Base-by-base conservation (phyloP, 2,797 vertebrate genomes). In the Spinibarbus caldwelli region DNA sequence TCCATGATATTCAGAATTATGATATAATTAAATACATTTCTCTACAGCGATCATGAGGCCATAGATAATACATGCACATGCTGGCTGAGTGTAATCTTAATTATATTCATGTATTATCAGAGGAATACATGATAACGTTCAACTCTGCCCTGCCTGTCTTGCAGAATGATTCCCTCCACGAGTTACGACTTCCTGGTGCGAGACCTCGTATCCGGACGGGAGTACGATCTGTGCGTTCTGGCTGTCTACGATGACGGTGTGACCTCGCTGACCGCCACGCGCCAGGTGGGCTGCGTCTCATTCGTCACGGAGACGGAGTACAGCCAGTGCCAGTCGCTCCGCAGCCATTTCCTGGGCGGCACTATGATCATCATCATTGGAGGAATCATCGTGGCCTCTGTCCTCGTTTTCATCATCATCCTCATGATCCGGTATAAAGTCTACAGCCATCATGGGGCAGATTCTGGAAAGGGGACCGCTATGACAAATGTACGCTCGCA, bases 291-390 rank as follows among this genome's bases (percentile, higher is more conserved):
- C 88, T 98, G 97, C 31, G 93, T 97, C 76, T 96, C 96, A 2
- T 98, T 98, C 89, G 93, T 95, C 88, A 98, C 97, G 0, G 95
- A 96, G 10, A 95, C 95, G 0, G 96, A 96, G 67, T 93, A 94
- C 54, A 95, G 95, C 52, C 96, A 97, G 88, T 98, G 97, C 90
- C 94, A 96, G 82, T 94, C 96, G 0, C 90, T 97, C 73, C 95
- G 96, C 83, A 96, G 97, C 85, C 97, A 98, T 86, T 97, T 98
- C 91, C 88, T 98, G 85, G 97, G 97, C 5, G 97, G 97, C 38
- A 98, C 97, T 52, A 97, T 97, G 96, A 98, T 98, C 92, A 97
- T 98, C 91, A 97, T 97, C 92, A 98, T 98, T 23, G 97, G 97
- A 26, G 97, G 97, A 70, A 97, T 98, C 92, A 98, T 98, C n/a